phyloP scores from a whole-genome alignment of 1,140 invertebrate genomes.

The Temnothorax nylanderi region DNA sequence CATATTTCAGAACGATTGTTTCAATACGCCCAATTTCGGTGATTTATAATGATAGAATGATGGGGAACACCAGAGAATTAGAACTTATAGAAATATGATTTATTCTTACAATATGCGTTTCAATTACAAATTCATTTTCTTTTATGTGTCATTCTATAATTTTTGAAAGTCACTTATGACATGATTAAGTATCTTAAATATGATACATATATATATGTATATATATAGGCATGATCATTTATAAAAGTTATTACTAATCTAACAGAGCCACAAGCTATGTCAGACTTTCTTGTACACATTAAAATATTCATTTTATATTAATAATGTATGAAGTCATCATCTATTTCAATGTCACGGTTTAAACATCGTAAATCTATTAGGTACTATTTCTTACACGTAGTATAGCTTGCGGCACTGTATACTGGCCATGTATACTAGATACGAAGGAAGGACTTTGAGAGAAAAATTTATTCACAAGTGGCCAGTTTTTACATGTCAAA shows the following conservation, averaged over 20 bases:
- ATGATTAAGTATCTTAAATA: constrained; percentile 52
- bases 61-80: constrained; percentile 66
- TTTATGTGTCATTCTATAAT: constrained; percentile 52
- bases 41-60: constrained; percentile 60
- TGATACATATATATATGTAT: constrained; percentile 40
- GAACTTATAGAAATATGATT: constrained; percentile 82
- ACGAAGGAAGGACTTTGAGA: constrained; percentile 53
- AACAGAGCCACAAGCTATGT: constrained; percentile 71
- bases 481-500: constrained; percentile 52
- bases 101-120: constrained; percentile 79
- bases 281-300: constrained; percentile 4
- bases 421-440: constrained; percentile 59
- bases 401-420: constrained; percentile 74
- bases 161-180: constrained; percentile 62
- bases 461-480: constrained; percentile 31
- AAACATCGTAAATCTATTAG: neutral
- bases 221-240: constrained; percentile 47
- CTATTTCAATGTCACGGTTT: neutral
- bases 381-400: constrained; percentile 1
- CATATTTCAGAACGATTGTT: constrained; percentile 76
- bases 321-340: constrained; percentile 18
- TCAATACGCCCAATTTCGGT: constrained; percentile 29
- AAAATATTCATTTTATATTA: constrained; percentile 19
- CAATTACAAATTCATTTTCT: constrained; percentile 78
- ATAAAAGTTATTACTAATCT: constrained; percentile 57